A percentile compares a stretch with the other conserved stretches of the same genome.
These are phyloP conservation scores for Myoxocephalus aenaeus DNA, from an alignment of 2,797 vertebrate species.

Conservation along the genomic window DNA sequence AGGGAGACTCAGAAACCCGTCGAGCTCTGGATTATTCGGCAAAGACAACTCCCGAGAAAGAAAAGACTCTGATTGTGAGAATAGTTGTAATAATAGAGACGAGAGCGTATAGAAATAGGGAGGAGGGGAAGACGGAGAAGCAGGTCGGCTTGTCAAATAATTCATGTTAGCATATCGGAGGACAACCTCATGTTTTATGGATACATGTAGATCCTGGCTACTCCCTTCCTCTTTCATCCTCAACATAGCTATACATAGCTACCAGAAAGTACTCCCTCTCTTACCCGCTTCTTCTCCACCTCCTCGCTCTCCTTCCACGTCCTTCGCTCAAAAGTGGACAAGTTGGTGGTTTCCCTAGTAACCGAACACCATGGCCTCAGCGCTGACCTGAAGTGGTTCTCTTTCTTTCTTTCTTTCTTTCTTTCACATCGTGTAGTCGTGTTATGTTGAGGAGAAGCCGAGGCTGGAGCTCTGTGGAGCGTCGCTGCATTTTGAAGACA, in stretches of 20 bases:
- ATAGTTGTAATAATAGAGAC: conserved; percentile 32
- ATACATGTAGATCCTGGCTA: conserved; percentile 52
- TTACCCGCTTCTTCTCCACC: not conserved
- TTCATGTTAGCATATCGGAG: conserved; percentile 72
- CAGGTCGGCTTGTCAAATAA: conserved; percentile 61
- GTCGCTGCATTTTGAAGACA: not conserved
- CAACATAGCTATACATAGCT: conserved; percentile 34
- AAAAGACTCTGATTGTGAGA: conserved; percentile 37
- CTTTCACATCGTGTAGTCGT: not conserved
- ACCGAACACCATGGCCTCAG: conserved; percentile 46
- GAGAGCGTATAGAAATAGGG: not conserved
- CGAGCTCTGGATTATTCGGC: conserved; percentile 64
- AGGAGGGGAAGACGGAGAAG: conserved; percentile 17
- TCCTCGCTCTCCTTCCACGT: not conserved
- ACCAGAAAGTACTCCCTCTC: not conserved
- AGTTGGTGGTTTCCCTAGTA: conserved; percentile 62
- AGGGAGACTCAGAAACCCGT: conserved; percentile 42
- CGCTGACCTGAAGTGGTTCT: conserved; percentile 46
- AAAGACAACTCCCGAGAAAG: conserved; percentile 36
- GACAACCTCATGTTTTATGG: conserved; percentile 70
- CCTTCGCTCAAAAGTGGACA: conserved; percentile 22
- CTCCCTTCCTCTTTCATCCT: conserved; percentile 28
- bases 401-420: not conserved
- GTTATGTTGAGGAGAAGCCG: conserved; percentile 4
- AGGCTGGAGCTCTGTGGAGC: not conserved